phyloP scores from a whole-genome alignment of 1,140 invertebrate species.

The Drosophila pseudoananassae region DNA sequence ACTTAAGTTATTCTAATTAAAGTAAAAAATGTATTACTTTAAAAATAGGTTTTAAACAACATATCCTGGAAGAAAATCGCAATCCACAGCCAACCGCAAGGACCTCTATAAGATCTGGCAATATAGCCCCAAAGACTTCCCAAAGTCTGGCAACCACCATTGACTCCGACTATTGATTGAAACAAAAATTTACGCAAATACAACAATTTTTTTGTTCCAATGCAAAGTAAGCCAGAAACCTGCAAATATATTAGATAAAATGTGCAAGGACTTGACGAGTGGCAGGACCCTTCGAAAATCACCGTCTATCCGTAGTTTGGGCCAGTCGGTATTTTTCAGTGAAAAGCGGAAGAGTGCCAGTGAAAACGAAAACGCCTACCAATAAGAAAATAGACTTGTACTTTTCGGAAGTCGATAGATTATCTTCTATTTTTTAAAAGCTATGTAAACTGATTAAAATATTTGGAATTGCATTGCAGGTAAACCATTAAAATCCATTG shows the following conservation, averaged over 20 bases:
- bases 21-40: no score
- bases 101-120: no score
- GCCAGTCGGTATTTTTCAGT: constrained; percentile 3
- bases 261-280: not conserved
- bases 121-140: no score
- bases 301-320: constrained; percentile 1
- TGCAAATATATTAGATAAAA: not conserved
- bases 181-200: constrained; percentile 60
- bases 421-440: constrained; percentile 1
- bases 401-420: not conserved
- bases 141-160: no score
- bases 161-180: constrained; percentile 42
- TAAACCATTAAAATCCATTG: constrained; percentile 81
- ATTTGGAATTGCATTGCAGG: constrained; percentile 60
- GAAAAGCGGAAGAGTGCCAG: not conserved
- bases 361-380: constrained; percentile 46
- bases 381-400: constrained; percentile 20
- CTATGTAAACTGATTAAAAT: constrained; percentile 10
- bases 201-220: constrained; percentile 59
- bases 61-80: no score
- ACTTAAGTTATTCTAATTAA: no score
- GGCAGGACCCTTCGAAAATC: not conserved
- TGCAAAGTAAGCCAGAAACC: constrained; percentile 65
- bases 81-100: no score
- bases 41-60: no score